Evolutionary conservation across 2,113 vertebrate species (phyloP).

Genomic region (Egretta garzetta): DNA sequence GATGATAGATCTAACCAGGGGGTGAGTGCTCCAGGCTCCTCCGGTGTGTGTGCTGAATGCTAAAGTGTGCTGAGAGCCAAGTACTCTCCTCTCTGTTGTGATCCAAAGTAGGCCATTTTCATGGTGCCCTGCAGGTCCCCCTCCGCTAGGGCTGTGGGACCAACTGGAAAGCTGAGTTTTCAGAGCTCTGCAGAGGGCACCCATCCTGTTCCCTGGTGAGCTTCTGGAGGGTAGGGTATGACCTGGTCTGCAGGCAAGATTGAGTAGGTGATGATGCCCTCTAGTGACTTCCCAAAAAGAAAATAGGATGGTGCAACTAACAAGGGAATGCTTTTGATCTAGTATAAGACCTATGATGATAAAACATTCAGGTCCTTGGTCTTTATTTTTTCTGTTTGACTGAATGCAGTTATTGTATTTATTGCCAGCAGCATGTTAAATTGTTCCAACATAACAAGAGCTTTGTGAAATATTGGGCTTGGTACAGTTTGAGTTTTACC

Average conservation of each 20-base stretch:
- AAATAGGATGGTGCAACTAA: background rate
- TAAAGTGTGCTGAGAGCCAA: background rate
- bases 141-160: background rate
- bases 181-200: background rate
- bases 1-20: background rate
- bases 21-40: background rate
- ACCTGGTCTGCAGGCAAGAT: background rate
- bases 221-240: background rate
- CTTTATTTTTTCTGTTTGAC: background rate
- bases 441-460: background rate
- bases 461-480: background rate
- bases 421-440: background rate
- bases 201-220: background rate
- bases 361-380: background rate
- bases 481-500: background rate
- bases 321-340: background rate
- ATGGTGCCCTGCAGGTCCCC: background rate
- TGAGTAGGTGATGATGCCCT: slow-evolving; percentile 42
- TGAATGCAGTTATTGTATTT: background rate
- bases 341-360: background rate
- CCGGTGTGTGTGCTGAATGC: background rate
- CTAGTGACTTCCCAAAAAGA: background rate
- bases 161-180: background rate
- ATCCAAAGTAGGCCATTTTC: background rate
- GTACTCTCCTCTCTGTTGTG: background rate